Evolutionary conservation across 2,797 vertebrate species (phyloP).

Genomic region (Acrocephalus scirpaceus): DNA sequence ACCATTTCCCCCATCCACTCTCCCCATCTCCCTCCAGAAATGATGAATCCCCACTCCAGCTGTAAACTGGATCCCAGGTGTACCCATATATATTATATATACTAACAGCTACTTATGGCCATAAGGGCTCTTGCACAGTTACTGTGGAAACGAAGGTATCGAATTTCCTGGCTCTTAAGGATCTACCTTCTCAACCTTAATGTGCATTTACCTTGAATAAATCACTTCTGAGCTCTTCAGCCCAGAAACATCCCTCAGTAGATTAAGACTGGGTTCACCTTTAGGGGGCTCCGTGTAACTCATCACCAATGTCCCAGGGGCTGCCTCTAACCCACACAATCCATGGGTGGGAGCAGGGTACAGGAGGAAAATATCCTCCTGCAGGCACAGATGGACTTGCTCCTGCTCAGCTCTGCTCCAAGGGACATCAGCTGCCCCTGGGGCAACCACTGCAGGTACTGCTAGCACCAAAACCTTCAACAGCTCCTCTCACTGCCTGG

Average conservation of each 20-base stretch:
- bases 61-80: conserved; percentile 39
- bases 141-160: conserved; percentile 63
- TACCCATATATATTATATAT: background rate
- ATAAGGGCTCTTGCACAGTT: conserved; percentile 44
- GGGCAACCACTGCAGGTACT: background rate
- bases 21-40: conserved; percentile 8
- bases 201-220: conserved; percentile 34
- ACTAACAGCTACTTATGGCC: conserved; percentile 42
- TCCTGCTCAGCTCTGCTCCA: background rate
- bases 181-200: conserved; percentile 20
- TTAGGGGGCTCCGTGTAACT: background rate
- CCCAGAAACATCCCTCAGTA: background rate
- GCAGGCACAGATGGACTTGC: background rate
- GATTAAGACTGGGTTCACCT: background rate
- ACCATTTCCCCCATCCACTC: background rate
- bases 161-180: conserved; percentile 27
- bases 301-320: fast-evolving
- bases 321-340: background rate
- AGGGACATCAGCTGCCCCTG: background rate
- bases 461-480: background rate
- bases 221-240: background rate
- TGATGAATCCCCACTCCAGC: conserved; percentile 12
- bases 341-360: background rate
- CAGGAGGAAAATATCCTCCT: background rate
- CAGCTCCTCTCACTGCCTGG: background rate